Conservation (phyloP, 1,140 invertebrate species). For the Lerema accius region DNA sequence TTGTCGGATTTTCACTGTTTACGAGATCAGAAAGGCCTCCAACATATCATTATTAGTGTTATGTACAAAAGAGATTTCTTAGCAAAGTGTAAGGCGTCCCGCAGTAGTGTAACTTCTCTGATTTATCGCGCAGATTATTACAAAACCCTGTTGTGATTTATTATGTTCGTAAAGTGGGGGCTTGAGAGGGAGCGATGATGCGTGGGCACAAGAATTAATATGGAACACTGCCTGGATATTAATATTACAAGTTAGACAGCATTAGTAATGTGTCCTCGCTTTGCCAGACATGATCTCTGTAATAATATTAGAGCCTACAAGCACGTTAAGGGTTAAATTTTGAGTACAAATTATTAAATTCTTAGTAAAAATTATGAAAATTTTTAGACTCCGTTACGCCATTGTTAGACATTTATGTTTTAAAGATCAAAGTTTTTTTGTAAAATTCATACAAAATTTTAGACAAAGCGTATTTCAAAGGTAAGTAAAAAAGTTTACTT, state of each 20-base stretch:
- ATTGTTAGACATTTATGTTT: no score
- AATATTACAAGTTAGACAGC: constrained; percentile 10
- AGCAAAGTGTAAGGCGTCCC: background rate
- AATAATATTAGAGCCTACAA: no score
- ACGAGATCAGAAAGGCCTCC: background rate
- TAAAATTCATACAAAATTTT: no score
- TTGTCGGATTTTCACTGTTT: no score
- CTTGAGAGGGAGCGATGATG: constrained; percentile 17
- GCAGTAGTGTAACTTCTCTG: constrained; percentile 30
- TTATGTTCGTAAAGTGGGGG: constrained; percentile 36
- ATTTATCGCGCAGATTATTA: constrained; percentile 57
- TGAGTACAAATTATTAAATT: no score
- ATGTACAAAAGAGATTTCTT: constrained; percentile 7
- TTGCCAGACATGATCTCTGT: no score
- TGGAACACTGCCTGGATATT: constrained; percentile 22
- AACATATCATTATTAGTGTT: background rate
- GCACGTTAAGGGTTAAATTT: no score
- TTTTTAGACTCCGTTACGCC: no score
- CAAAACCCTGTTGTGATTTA: constrained; percentile 49
- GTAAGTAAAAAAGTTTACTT: no score
- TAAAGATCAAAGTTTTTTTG: no score
- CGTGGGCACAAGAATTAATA: constrained; percentile 26
- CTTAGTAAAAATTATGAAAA: no score
- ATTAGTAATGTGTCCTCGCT: background rate
- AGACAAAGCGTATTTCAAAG: no score